Base-by-base conservation (phyloP, 2,888 invertebrate genomes). In the Limulus polyphemus region DNA sequence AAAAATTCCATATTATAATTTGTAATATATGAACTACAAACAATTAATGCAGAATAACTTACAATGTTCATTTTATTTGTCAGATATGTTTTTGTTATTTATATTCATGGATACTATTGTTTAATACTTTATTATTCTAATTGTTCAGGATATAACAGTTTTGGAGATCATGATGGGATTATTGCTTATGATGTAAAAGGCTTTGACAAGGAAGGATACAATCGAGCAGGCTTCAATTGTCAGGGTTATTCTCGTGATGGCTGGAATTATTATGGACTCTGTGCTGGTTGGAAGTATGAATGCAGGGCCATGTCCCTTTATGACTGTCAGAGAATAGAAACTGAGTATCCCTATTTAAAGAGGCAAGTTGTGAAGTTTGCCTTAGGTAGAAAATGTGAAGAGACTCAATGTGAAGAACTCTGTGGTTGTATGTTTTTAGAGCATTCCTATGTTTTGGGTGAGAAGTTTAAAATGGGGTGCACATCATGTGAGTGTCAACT, bases 81-180 rank as follows among this genome's bases (percentile, higher is more conserved):
- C 7, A 32, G 32, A 7, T 32, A 32, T 7, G n/a, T 32, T 32
- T 32, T 32, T 32, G 32, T 32, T 32, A 32, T 32, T 32, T 32
- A 3, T 32, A 32, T 32, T 32, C 1, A 32, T 32, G 3, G 7
- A 32, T 32, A 32, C 32, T 32, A 7, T 32, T 32, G 32, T 32
- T 5, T 32, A 32, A 13, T 50, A 7, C 10, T 4, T 50, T 50
- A 9, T 14, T n/a, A 3, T 50, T 14, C 5, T 11, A 56, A 17
- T n/a, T 46, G 61, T 60, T 16, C 50, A 65, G 65, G 65, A 10
- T 73, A 72, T 61, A 73, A 69, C 62, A 60, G 61, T 7, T 62
- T 69, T 47, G 73, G 74, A 51, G 73, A 74, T 55, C 73, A 71
- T 67, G 75, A 75, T 67, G 74, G 74, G 10, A 71, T 72, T 57